Evolutionary conservation across 2,888 invertebrate genomes (phyloP), one percentile per base, ranked within the genome.

Genomic region (Pristionchus exspectatus): DNA sequence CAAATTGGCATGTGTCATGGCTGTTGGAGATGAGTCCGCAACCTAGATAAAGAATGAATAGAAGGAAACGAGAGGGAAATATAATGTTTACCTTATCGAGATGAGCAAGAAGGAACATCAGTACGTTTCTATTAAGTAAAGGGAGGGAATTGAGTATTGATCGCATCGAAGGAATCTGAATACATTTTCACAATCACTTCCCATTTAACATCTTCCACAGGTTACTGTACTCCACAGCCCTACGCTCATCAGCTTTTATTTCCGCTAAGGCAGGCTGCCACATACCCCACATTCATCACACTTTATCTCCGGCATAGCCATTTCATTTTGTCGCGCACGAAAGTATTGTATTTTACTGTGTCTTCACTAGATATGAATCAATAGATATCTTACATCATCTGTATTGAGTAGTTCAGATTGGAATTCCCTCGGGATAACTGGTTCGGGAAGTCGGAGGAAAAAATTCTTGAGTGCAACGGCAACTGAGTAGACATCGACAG

Each of bases 381-480:
- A 38, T 38, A 3, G 30, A 18, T 81, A 2, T 16, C 87, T 66
- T 27, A 74, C 88, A 74, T 72, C 77, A 27, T 24, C 12, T 7
- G 88, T 56, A 54, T 72, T 54, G 33, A 72, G 77, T 24, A 88
- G 54, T 21, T 54, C 77, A 10, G 38, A 30, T 63, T 88, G 88
- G 9, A 88, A 12, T 38, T 72, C 72, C n/a, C 54, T 33, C 33
- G 72, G 54, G 1, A 88, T 56, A 9, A 88, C 44, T 30, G 88
- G 88, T 30, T 88, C 88, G 24, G 72, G 72, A 18, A 88, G 56
- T 14, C 88, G 88, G 27, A 38, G 30, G 56, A 88, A 88, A 77
- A 88, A 88, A 30, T 88, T 88, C 59, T 88, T 88, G 54, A 88
- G 77, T 5, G 88, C 88, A 5, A 88, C 88, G 10, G 88, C 88